Evolutionary conservation across 2,113 vertebrate genomes (phyloP).

Genomic region (Chelonoidis abingdonii): DNA sequence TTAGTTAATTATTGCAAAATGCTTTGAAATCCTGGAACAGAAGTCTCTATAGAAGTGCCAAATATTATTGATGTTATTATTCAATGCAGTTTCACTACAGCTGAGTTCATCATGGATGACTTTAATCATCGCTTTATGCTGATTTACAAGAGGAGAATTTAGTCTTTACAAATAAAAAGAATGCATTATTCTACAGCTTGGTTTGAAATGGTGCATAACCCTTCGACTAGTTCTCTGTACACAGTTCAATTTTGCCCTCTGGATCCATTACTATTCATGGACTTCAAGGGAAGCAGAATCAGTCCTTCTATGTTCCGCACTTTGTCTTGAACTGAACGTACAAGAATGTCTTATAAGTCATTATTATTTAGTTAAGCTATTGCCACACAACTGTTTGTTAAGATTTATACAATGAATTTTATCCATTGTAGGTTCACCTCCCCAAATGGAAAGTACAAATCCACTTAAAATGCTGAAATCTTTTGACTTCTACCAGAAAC

Average conservation of each 20-base stretch:
- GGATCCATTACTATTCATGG: fast-evolving
- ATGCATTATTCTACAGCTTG: not conserved
- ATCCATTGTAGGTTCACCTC: not conserved
- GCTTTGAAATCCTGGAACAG: not conserved
- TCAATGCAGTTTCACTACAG: not conserved
- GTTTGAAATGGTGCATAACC: not conserved
- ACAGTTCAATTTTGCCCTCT: not conserved
- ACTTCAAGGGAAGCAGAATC: not conserved
- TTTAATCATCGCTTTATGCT: not conserved
- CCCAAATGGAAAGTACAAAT: constrained; percentile 31
- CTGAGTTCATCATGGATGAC: not conserved
- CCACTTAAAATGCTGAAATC: constrained; percentile 30
- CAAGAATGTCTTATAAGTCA: not conserved
- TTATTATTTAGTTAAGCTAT: not conserved
- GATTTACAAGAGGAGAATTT: not conserved
- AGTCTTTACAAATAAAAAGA: not conserved
- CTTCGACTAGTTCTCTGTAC: not conserved
- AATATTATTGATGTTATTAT: not conserved
- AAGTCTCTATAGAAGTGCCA: not conserved
- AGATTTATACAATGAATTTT: constrained; percentile 14
- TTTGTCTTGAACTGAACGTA: not conserved
- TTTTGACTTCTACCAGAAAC: constrained; percentile 51
- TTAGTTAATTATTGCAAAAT: not conserved
- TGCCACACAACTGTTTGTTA: constrained; percentile 21
- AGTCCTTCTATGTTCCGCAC: not conserved